These are phyloP conservation scores for Eugnorisma glareosa DNA, from an alignment of 2,888 invertebrate genomes.

Conservation along the genomic window DNA sequence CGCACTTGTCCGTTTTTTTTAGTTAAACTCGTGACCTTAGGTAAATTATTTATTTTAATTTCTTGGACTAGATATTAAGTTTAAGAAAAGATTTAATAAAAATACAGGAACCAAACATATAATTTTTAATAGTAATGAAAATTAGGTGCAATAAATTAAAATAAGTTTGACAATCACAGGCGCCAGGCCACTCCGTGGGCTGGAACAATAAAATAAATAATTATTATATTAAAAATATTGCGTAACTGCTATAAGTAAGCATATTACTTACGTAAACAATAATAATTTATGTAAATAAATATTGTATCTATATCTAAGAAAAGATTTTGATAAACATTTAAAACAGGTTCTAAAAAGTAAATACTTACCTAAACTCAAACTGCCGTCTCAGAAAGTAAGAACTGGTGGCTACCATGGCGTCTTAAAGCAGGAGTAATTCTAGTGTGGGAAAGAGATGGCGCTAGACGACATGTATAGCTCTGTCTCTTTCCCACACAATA, in stretches of 20 bases:
- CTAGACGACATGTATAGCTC: no score
- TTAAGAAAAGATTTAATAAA: background rate
- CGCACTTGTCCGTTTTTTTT: no score
- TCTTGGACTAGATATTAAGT: no score
- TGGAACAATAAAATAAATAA: background rate
- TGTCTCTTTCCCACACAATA: no score
- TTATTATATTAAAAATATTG: background rate
- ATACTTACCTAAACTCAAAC: no score
- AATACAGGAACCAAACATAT: background rate
- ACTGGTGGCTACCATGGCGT: no score
- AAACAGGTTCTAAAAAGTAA: no score
- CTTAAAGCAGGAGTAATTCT: no score
- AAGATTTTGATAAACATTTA: background rate
- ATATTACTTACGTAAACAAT: background rate
- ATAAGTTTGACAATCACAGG: slow-evolving; percentile 2
- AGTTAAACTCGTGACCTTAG: background rate
- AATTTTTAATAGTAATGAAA: background rate
- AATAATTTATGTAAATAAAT: background rate
- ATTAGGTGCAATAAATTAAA: background rate
- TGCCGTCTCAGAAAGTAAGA: no score
- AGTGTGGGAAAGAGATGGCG: no score
- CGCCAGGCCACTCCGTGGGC: background rate
- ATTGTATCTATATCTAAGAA: background rate
- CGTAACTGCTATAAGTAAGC: background rate
- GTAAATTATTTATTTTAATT: background rate